Base-by-base conservation (phyloP, 2,797 vertebrate species). In the Hafferia zeledoni region DNA sequence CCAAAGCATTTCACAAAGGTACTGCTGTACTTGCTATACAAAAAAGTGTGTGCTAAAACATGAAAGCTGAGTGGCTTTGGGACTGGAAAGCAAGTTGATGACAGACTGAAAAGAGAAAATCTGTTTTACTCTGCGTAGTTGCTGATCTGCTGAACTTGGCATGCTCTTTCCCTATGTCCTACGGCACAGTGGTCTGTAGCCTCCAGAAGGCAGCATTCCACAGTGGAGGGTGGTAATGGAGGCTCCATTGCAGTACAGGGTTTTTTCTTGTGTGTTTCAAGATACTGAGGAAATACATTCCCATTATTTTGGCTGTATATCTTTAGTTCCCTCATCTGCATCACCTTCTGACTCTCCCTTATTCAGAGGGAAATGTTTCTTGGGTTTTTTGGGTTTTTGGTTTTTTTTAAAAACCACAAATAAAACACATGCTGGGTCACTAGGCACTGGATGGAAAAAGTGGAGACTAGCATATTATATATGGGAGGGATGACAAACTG, bases 391-490 rank as follows among this genome's bases (percentile, higher is more conserved):
- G 17, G 41, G 10, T 11, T 37, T 39, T 39, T 41, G 16, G 7
- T 17, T 43, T 17, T 17, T 41, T 43, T 43, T 43, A 43, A 43
- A 43, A 43, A 43, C 64, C 55, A 61, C 61, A 93, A 65, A 89
- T 72, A 90, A 90, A 96, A 88, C 55, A 56, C 35, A n/a, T 24
- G 22, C 28, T 70, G 33, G 37, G 55, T 87, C 82, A 83, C 94
- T 74, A 93, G 87, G 37, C 46, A 77, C 20, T 89, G 50, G 43
- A 43, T 87, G 70, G 33, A 84, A 95, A 31, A 79, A 80, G 44
- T 14, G n/a, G n/a, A 60, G 19, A 33, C 61, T 49, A 79, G 19
- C 81, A 5, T 87, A 17, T 35, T 80, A 10, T 6, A 1, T 56
- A 10, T 63, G 43, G 70, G 67, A 95, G 61, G 91, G 68, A 35